Percentiles rank a stretch among this genome's conserved stretches.
Evolutionary conservation across 2,113 vertebrate species (phyloP).

Genomic region (Hemiscyllium ocellatum): DNA sequence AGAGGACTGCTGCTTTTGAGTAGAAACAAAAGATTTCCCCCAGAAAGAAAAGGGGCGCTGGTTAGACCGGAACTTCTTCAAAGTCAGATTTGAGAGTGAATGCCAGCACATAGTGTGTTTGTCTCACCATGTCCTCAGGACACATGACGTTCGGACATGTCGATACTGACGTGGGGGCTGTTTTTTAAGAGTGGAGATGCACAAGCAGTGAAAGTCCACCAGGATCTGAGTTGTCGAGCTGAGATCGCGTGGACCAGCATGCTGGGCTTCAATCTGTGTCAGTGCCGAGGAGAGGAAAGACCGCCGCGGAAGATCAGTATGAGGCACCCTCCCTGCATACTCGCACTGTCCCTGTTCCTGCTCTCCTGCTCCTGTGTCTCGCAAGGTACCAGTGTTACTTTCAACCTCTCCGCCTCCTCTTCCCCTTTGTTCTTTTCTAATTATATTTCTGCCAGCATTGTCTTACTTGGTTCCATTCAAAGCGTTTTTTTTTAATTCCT

Average conservation of each 20-base stretch:
- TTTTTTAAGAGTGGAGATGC: neutral
- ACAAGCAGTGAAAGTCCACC: neutral
- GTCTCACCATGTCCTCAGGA: neutral
- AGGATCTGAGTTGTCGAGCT: neutral
- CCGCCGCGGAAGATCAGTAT: constrained; percentile 44
- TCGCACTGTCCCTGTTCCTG: constrained; percentile 47
- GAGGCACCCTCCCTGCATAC: constrained; percentile 19
- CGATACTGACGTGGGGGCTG: neutral
- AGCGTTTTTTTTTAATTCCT: neutral
- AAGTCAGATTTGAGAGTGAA: neutral
- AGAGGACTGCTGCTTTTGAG: neutral
- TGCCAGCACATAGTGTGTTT: neutral
- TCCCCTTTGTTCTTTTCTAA: neutral
- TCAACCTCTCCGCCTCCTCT: neutral
- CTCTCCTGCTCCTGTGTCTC: constrained; percentile 44
- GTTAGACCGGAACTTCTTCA: neutral
- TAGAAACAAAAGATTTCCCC: no score
- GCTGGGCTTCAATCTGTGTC: constrained; percentile 51
- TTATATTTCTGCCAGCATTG: neutral
- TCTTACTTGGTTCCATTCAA: neutral
- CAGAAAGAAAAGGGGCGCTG: neutral
- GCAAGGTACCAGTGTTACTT: neutral
- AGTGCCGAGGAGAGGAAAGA: constrained; percentile 39
- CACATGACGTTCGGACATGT: neutral
- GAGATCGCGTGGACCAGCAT: neutral